phyloP scores from a whole-genome alignment of 2,797 vertebrate genomes.

The Bucorvus abyssinicus region DNA sequence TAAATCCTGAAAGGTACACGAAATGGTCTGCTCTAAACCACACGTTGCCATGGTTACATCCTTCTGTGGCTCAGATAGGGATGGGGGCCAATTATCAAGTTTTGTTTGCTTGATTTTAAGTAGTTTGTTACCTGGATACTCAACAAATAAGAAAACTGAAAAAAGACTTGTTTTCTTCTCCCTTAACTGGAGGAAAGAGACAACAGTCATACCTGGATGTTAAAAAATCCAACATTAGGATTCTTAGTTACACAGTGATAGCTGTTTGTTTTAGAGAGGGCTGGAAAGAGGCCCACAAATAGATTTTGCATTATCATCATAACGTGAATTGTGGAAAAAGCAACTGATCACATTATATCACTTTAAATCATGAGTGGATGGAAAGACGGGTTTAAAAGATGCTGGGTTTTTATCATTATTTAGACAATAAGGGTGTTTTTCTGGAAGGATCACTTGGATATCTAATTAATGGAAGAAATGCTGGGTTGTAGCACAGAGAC shows the following conservation, averaged over 20 bases:
- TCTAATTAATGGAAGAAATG: conserved; percentile 55
- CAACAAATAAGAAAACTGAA: conserved; percentile 74
- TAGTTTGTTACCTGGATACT: conserved; percentile 82
- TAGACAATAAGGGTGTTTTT: conserved; percentile 34
- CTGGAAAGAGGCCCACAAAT: neutral
- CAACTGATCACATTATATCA: neutral
- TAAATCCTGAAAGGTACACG: conserved; percentile 73
- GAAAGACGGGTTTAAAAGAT: neutral
- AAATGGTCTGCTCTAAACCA: conserved; percentile 69
- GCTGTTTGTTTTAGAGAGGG: conserved; percentile 29
- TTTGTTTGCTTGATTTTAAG: conserved; percentile 80
- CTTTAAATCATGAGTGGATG: neutral
- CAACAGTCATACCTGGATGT: conserved; percentile 40
- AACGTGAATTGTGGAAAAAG: conserved; percentile 1
- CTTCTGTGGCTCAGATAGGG: conserved; percentile 71
- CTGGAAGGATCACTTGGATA: conserved; percentile 12
- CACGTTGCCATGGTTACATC: conserved; percentile 76
- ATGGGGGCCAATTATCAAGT: conserved; percentile 79
- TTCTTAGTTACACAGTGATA: conserved; percentile 23
- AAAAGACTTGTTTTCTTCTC: conserved; percentile 66
- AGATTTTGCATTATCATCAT: neutral
- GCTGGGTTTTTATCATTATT: neutral
- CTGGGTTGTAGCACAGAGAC: neutral
- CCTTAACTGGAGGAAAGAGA: conserved; percentile 53
- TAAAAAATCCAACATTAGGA: neutral